Evolutionary conservation across 2,888 invertebrate species (phyloP).

Genomic region (Coelopa pilipes): DNA sequence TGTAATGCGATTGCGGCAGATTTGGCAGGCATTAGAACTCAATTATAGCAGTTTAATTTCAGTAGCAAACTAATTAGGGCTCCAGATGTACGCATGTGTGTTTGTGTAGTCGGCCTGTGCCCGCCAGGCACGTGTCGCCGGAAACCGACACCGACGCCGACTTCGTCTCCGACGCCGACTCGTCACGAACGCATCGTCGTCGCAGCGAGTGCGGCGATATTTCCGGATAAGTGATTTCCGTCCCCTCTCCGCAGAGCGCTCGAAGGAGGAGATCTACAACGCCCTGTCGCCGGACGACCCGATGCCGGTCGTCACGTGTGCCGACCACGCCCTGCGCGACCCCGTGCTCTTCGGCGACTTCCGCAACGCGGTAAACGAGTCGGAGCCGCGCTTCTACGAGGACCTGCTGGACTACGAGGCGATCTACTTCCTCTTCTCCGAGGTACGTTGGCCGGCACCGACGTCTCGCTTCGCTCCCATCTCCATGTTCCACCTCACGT

Average conservation of each 20-base stretch:
- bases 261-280: conserved; percentile 26
- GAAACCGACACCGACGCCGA: too few species aligned
- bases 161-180: too few species aligned
- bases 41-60: too few species aligned
- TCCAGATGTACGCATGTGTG: too few species aligned
- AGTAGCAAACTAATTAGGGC: too few species aligned
- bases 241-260: not conserved
- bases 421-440: conserved; percentile 86
- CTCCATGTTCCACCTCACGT: too few species aligned
- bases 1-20: conserved; percentile 9
- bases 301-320: conserved; percentile 56
- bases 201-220: too few species aligned
- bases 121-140: too few species aligned
- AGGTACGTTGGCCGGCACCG: conserved; percentile 74
- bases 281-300: conserved; percentile 31
- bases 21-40: not conserved
- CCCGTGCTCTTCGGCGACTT: conserved; percentile 91
- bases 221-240: not conserved
- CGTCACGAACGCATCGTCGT: too few species aligned
- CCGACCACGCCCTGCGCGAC: conserved; percentile 80
- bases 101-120: too few species aligned
- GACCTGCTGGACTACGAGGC: conserved; percentile 91
- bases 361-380: conserved; percentile 84
- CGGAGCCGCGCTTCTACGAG: conserved; percentile 84
- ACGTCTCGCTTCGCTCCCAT: too few species aligned